Base-by-base conservation (phyloP, 2,797 vertebrate species). In the Myripristis jacobus region DNA sequence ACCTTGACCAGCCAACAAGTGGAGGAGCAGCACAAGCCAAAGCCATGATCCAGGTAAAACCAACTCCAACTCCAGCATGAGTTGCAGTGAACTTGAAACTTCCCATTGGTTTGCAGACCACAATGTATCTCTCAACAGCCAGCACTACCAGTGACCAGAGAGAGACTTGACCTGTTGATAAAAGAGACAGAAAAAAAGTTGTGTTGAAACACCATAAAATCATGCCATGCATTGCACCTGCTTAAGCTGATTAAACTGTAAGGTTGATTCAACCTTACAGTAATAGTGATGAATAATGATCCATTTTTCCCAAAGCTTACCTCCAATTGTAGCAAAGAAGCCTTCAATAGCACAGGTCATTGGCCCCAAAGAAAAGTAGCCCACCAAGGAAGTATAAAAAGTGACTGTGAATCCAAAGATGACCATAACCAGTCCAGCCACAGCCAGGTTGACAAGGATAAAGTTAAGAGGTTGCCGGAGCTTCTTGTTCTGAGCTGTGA, bases 101-200 rank as follows among this genome's bases (percentile, higher is more conserved):
- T 41, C 94, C 94, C 95, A 95, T 95, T 63, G 94, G 94, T 79
- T 95, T 96, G 91, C 95, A 96, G 71, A 95, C 91, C 0, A 95
- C 93, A 4, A 95, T 93, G 71, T 94, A 89, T 70, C 93, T 84
- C 69, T 94, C 93, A 53, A 94, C 46, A 73, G 93, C 93, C 78
- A 94, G 79, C 7, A 93, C 92, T 1, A 93, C 91, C 34, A 92
- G 79, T 47, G 92, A 93, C 91, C 92, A 93, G 22, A 93, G 84
- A 34, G 89, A 7, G 15, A 92, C 86, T 59, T 92, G 75, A 77
- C 90, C 90, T 92, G 29, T 31, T 68, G 62, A 36, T 57, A 50
- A 41, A 47, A 7, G 54, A 31, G 29, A 31, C 29, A 41, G 56
- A 31, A 44, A 3, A 66, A 46, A 16, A 57, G 6, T 16, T 27